Evolutionary conservation across 2,113 vertebrate species (phyloP).

Genomic region (Malaclemys terrapin): DNA sequence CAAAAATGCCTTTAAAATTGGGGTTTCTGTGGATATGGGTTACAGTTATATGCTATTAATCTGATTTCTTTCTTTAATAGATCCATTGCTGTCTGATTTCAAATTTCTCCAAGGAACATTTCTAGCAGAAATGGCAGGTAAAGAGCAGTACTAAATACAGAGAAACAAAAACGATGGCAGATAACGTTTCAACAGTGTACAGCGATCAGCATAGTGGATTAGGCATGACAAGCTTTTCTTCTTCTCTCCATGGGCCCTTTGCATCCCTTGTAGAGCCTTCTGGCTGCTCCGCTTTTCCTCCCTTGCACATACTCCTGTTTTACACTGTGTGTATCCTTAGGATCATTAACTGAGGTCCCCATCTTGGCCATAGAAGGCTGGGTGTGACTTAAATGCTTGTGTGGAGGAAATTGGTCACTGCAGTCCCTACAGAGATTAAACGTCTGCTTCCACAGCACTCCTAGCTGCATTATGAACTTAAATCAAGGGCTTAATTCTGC

Average conservation of each 20-base stretch:
- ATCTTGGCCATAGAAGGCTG: neutral
- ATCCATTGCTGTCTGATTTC: neutral
- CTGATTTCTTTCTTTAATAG: neutral
- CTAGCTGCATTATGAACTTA: accelerated
- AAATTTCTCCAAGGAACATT: neutral
- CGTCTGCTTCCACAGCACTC: neutral
- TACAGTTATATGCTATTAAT: neutral
- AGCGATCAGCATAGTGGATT: neutral
- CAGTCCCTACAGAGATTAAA: neutral
- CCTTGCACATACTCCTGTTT: neutral
- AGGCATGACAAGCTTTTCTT: neutral
- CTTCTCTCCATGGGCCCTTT: accelerated
- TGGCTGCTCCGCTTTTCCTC: neutral
- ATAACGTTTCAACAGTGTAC: neutral
- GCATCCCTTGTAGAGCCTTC: neutral
- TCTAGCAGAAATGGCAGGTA: slow-evolving; percentile 65
- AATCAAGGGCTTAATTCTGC: neutral
- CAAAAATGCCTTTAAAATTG: neutral
- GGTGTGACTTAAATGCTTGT: neutral
- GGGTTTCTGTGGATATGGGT: neutral
- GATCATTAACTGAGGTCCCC: neutral
- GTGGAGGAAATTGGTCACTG: neutral
- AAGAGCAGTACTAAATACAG: neutral
- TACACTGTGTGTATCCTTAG: accelerated
- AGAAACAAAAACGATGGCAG: neutral